These are phyloP conservation scores for Phaethornis superciliosus DNA, from an alignment of 2,113 vertebrate genomes.

Conservation along the genomic window DNA sequence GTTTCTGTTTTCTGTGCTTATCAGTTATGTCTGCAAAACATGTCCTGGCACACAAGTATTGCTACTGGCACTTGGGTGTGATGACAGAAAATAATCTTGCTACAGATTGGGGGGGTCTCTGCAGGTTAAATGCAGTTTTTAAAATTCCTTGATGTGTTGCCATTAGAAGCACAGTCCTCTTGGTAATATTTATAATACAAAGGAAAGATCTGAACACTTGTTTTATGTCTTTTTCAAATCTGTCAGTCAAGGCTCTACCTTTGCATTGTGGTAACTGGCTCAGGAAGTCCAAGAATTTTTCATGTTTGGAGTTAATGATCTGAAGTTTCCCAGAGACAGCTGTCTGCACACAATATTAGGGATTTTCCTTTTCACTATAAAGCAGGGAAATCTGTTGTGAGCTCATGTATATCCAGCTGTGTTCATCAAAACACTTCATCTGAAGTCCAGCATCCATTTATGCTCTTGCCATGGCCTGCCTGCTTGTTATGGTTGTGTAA, in stretches of 20 bases:
- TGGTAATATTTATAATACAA: background rate
- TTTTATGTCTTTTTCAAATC: background rate
- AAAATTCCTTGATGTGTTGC: background rate
- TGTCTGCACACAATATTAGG: background rate
- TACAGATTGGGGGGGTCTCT: background rate
- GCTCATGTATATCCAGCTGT: accelerated
- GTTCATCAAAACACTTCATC: background rate
- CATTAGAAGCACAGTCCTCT: accelerated
- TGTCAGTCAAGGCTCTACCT: background rate
- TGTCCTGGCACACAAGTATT: background rate
- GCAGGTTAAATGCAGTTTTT: background rate
- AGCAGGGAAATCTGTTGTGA: background rate
- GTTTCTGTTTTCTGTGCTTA: background rate
- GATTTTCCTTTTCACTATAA: background rate
- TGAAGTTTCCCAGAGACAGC: background rate
- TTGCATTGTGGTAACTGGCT: background rate
- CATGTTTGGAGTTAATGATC: background rate
- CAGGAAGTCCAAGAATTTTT: background rate
- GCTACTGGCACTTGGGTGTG: background rate
- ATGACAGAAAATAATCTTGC: background rate
- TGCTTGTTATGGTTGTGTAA: background rate
- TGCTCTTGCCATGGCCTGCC: background rate
- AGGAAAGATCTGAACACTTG: accelerated
- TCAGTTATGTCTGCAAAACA: background rate
- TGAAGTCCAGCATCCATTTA: background rate